Conservation (phyloP, 53 echinoderm and acorn worm species). For the Stichopus horrens region DNA sequence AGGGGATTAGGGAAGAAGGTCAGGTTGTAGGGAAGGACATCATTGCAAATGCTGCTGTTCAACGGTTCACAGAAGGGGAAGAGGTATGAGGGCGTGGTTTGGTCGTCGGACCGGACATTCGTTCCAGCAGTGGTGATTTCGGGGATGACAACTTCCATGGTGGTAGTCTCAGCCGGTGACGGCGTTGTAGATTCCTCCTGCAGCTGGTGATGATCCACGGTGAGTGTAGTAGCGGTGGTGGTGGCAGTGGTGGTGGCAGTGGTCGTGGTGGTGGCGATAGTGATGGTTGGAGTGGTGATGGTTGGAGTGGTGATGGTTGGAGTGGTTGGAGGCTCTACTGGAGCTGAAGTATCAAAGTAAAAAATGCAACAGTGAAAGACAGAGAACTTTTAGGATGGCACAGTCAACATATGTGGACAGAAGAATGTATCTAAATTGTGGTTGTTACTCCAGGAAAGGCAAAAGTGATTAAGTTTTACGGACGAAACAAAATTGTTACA, state of each 20-base stretch:
- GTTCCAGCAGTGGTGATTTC: neutral
- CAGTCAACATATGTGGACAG: no score
- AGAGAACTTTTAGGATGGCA: no score
- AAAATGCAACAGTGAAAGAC: no score
- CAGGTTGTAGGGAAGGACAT: conserved; percentile 62
- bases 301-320: conserved; percentile 13
- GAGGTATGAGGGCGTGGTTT: neutral
- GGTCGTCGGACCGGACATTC: neutral
- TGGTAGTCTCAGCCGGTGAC: neutral
- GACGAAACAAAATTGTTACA: no score
- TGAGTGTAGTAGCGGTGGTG: neutral
- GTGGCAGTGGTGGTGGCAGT: neutral
- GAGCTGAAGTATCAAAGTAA: neutral
- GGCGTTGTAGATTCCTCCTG: neutral
- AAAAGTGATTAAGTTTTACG: no score
- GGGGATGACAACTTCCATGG: neutral
- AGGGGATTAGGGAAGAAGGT: conserved; percentile 68
- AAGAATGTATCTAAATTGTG: no score
- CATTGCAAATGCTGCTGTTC: conserved; percentile 55
- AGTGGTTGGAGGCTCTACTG: neutral
- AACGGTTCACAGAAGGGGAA: neutral
- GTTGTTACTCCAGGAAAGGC: no score
- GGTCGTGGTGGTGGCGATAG: conserved; percentile 44
- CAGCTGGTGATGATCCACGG: neutral
- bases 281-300: neutral